phyloP scores from a whole-genome alignment of 1,140 invertebrate genomes.

The Ceratina australensis region DNA sequence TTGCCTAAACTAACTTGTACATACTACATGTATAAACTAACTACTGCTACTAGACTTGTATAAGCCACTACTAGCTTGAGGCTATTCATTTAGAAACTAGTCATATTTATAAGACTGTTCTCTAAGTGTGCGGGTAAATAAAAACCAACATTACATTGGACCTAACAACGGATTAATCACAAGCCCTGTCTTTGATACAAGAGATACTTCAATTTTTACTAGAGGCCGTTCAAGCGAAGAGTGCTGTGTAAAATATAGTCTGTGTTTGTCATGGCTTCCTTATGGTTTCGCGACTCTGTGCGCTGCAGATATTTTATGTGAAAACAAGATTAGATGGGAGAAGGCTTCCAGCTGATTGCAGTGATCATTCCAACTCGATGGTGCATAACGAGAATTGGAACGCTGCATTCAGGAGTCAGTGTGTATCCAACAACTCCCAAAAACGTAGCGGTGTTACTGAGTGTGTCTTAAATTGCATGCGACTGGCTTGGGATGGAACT shows the following conservation, averaged over 20 bases:
- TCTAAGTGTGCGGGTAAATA: too few species aligned
- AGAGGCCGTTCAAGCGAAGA: background rate
- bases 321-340: constrained; percentile 2
- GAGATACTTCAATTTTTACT: too few species aligned
- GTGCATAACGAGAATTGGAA: background rate
- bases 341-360: background rate
- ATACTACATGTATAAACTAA: too few species aligned
- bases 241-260: background rate
- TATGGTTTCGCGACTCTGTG: background rate
- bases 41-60: too few species aligned
- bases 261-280: constrained; percentile 38
- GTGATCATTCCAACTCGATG: constrained; percentile 4
- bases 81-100: too few species aligned
- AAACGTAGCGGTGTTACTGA: background rate
- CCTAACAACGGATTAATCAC: too few species aligned
- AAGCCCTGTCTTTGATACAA: too few species aligned
- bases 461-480: constrained; percentile 21
- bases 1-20: too few species aligned
- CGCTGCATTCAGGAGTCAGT: background rate
- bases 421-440: background rate
- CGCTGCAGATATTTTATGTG: background rate
- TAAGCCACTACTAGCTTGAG: too few species aligned
- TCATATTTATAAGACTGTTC: too few species aligned
- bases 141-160: too few species aligned
- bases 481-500: background rate